These are phyloP conservation scores for Xestia sexstrigata DNA, from an alignment of 2,888 invertebrate species.

Conservation along the genomic window DNA sequence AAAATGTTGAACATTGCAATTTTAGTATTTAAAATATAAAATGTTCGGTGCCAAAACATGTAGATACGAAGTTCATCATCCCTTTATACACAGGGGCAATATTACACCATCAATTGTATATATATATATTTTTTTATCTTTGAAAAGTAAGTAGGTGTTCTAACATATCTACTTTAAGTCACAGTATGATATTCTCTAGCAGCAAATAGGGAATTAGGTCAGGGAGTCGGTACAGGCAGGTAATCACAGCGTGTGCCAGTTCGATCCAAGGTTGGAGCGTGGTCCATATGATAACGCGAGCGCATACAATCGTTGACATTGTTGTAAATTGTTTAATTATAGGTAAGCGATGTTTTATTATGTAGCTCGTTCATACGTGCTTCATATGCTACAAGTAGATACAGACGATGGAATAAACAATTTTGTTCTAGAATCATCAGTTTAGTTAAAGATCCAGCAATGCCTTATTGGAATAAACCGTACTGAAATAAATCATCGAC, in stretches of 20 bases:
- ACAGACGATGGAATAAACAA: neutral
- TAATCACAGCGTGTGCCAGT: constrained; percentile 77
- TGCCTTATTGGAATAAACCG: neutral
- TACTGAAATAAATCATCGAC: neutral
- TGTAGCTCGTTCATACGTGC: constrained; percentile 34
- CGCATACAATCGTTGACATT: constrained; percentile 68
- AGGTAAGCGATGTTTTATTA: constrained; percentile 54
- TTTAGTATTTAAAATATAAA: neutral
- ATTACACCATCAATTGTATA: neutral
- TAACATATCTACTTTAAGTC: constrained; percentile 16
- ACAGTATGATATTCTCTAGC: constrained; percentile 63
- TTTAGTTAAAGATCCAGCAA: neutral
- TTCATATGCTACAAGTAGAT: constrained; percentile 14
- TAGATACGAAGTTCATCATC: neutral
- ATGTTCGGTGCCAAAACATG: neutral
- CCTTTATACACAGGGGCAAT: neutral
- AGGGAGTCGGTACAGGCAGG: constrained; percentile 76
- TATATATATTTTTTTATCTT: neutral
- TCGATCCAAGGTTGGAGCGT: constrained; percentile 76
- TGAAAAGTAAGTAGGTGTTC: constrained; percentile 1
- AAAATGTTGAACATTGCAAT: neutral
- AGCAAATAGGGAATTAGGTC: constrained; percentile 82
- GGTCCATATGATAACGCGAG: constrained; percentile 70
- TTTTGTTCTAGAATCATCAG: constrained; percentile 12
- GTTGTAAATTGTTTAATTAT: constrained; percentile 65